Conservation (phyloP, 2,888 invertebrate species). For the Hyppa rectilinea region DNA sequence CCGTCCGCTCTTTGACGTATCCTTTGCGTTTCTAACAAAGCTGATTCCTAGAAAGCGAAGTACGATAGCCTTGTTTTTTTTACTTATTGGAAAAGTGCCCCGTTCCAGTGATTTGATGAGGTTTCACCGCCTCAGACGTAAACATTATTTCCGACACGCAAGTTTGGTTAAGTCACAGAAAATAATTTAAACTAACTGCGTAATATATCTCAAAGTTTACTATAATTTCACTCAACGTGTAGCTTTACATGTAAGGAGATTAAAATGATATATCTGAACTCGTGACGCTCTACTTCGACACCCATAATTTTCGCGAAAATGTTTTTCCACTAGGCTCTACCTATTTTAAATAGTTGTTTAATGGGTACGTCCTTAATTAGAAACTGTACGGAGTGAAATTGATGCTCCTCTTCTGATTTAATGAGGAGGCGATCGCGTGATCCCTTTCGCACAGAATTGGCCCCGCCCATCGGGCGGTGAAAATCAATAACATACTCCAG, state of each 20-base stretch:
- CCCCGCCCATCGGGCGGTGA: constrained; percentile 89
- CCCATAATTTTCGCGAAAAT: constrained; percentile 83
- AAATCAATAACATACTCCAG: constrained; percentile 90
- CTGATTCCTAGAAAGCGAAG: constrained; percentile 37
- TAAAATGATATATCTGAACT: constrained; percentile 71
- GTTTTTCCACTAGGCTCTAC: constrained; percentile 84
- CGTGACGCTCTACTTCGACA: constrained; percentile 77
- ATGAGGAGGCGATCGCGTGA: constrained; percentile 88
- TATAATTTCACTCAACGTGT: constrained; percentile 53
- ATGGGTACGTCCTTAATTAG: constrained; percentile 90
- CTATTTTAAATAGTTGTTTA: constrained; percentile 90
- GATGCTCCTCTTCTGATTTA: constrained; percentile 88
- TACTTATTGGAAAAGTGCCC: constrained; percentile 30
- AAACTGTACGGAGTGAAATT: constrained; percentile 85
- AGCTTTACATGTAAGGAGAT: constrained; percentile 63
- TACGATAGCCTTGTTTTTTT: constrained; percentile 20
- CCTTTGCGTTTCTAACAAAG: constrained; percentile 40
- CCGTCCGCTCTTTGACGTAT: constrained; percentile 37
- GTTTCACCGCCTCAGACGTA: constrained; percentile 19
- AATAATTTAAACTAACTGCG: constrained; percentile 43
- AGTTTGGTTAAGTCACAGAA: constrained; percentile 8
- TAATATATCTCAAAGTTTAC: constrained; percentile 49
- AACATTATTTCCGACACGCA: constrained; percentile 37
- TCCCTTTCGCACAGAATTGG: constrained; percentile 89
- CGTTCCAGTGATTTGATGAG: constrained; percentile 33